A percentile compares a stretch with the other conserved stretches of the same genome.
These are phyloP conservation scores for Corythucha ciliata DNA, from an alignment of 2,888 invertebrate genomes.

Conservation along the genomic window DNA sequence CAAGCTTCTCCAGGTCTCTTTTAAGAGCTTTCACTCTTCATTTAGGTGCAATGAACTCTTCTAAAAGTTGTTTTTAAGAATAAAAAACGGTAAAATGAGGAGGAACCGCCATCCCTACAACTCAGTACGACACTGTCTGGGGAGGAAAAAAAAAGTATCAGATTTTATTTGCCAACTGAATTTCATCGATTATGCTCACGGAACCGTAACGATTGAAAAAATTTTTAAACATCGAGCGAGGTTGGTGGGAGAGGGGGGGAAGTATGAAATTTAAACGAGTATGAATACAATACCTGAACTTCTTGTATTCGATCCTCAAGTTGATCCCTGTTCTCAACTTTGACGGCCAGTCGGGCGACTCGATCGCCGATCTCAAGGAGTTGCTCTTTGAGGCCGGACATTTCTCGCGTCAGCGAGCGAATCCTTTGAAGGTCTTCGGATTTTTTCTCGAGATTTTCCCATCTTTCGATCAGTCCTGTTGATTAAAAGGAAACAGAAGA, in stretches of 20 bases:
- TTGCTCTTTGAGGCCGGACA: slow-evolving; percentile 41
- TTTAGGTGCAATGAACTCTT: no score
- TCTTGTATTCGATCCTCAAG: slow-evolving; percentile 43
- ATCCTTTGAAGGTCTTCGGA: slow-evolving; percentile 39
- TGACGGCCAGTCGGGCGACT: slow-evolving; percentile 31
- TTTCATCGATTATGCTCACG: no score
- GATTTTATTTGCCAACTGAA: no score
- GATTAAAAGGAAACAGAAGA: slow-evolving; percentile 21
- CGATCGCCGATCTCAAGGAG: slow-evolving; percentile 37
- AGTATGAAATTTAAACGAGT: not conserved
- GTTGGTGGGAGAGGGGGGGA: not conserved
- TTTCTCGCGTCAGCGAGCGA: slow-evolving; percentile 39
- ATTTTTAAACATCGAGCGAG: no score
- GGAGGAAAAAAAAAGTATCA: no score
- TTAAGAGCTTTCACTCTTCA: no score
- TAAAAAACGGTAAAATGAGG: no score
- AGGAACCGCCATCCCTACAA: no score
- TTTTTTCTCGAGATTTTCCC: slow-evolving; percentile 45
- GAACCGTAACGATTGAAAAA: no score
- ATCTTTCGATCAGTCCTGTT: slow-evolving; percentile 45
- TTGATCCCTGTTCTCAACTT: slow-evolving; percentile 38
- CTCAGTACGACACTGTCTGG: no score
- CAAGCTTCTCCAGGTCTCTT: no score
- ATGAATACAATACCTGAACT: slow-evolving; percentile 43
- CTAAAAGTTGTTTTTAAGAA: no score